Evolutionary conservation across 2,888 invertebrate genomes (phyloP).

Genomic region (Timandra comae): DNA sequence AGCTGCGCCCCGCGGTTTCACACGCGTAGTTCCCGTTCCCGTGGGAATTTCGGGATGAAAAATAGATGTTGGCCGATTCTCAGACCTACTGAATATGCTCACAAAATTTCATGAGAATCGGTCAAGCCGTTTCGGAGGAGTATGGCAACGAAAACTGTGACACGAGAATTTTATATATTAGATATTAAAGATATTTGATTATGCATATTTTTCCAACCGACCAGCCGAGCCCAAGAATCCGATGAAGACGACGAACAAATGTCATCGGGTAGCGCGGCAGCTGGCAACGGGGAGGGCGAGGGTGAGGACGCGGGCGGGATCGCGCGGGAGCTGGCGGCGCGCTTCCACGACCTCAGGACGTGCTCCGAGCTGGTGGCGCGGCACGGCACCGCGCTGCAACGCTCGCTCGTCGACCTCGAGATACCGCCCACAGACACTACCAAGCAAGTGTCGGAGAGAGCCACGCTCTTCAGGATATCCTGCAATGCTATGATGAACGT

Average conservation of each 20-base stretch:
- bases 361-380: conserved; percentile 94
- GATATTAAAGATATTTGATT: too few species aligned
- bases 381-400: conserved; percentile 90
- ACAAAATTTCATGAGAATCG: too few species aligned
- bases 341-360: conserved; percentile 93
- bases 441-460: conserved; percentile 94
- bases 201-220: too few species aligned
- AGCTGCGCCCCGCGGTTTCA: too few species aligned
- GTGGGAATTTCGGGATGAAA: too few species aligned
- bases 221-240: conserved; percentile 81
- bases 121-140: too few species aligned
- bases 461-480: conserved; percentile 96
- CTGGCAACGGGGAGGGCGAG: conserved; percentile 74
- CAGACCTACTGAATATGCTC: too few species aligned
- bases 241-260: conserved; percentile 85
- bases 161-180: too few species aligned
- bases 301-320: conserved; percentile 78
- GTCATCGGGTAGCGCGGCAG: conserved; percentile 57
- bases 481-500: conserved; percentile 98
- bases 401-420: conserved; percentile 87
- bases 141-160: too few species aligned
- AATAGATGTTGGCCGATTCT: too few species aligned
- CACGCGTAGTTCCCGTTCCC: too few species aligned
- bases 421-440: conserved; percentile 84
- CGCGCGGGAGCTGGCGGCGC: conserved; percentile 81